Base-by-base conservation (phyloP, 2,888 invertebrate species). In the Rhagonycha lutea region DNA sequence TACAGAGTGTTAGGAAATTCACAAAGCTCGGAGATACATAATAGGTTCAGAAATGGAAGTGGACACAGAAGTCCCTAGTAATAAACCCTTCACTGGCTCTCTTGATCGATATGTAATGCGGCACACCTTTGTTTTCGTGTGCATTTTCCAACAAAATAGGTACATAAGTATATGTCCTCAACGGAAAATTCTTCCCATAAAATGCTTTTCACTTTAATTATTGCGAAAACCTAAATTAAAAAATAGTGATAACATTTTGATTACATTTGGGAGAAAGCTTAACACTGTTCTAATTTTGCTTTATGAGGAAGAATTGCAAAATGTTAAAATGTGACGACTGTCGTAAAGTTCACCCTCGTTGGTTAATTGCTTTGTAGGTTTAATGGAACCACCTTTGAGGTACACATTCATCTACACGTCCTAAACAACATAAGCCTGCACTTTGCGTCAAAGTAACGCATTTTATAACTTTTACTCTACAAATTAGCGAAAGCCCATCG, bases 1-100 rank as follows among this genome's bases (percentile, higher is more conserved):
- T 83, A 83, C 79, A 81, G 79, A 81, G 79, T 80, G 82, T 82
- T 81, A 80, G 75, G 80, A 79, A 82, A 81, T 83, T 81, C 81
- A 81, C 81, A 81, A 82, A 83, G 81, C 81, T 76, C 67, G 74
- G 70, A 75, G 73, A 78, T 78, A 75, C 71, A 78, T 78, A 78
- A 78, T 78, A 70, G 78, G 72, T 71, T 75, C 69, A 65, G 75
- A 75, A 71, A 75, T 75, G 69, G 73, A 75, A 78, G 73, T 78
- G 78, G 78, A 78, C 78, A 73, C 78, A 77, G 69, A 76, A 75
- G 73, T 74, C 77, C 77, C 70, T 65, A 72, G 74, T 67, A 74
- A 74, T 73, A 72, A 47, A 75, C 69, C 72, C 62, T 72, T 69
- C 69, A 60, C 61, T 60, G 32, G 69, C 77, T 60, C 63, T 74